Base-by-base conservation (phyloP, 2,113 vertebrate species). In the Saiga tatarica region DNA sequence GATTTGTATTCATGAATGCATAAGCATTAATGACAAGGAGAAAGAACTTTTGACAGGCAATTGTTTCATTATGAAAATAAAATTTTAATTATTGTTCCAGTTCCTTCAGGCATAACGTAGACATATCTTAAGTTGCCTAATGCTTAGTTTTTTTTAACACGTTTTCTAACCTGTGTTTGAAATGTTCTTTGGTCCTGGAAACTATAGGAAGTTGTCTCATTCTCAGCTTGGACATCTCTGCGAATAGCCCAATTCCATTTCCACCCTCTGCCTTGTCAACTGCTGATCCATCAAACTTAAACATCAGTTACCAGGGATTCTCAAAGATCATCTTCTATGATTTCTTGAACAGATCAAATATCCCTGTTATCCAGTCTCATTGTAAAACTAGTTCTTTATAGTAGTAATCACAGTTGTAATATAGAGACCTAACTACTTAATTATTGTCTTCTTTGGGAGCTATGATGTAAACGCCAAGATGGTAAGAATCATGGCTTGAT, bases 1-100 rank as follows among this genome's bases (percentile, higher is more conserved):
- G 42, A 95, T 95, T 88, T 64, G 9, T 94, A 92, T 87, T 89
- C 64, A 92, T 78, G 71, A 96, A 71, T 92, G 81, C 14, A 26
- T 96, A 81, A 36, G 55, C 55, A 71, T 97, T 88, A 76, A 95
- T 96, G 60, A 78, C 33, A 95, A 92, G 76, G 33, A 78, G 39
- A 94, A 95, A 79, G 45, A 90, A 96, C 42, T 86, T 97, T 47
- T 90, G 45, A 62, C 36, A 94, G 87, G 53, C 13, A 53, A 87
- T 78, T 94, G 23, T 97, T 96, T 94, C 45, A 79, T 71, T 91
- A 47, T 96, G 5, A 90, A 97, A 97, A 90, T 36, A 95, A 83
- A 89, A 6, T 90, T 96, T 95, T 47, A 87, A 89, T 64, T 89
- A 85, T 86, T 91, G 50, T 86, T 96, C 4, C 1, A 81, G 8